Percentiles rank a stretch among this genome's conserved stretches.
phyloP scores from a whole-genome alignment of 2,113 vertebrate species.

The Hemiprocne comata region DNA sequence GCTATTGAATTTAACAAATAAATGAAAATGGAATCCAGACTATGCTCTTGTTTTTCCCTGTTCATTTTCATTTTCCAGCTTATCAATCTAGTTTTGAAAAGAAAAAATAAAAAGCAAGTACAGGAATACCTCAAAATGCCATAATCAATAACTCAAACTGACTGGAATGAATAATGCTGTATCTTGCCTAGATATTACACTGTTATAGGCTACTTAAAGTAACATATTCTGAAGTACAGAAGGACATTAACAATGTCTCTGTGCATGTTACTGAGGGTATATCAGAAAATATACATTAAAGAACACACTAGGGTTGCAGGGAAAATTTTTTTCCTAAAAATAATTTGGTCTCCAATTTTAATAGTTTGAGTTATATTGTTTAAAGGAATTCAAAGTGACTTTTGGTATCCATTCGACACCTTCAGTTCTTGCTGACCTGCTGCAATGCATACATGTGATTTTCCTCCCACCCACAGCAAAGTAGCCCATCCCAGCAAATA shows the following conservation, averaged over 20 bases:
- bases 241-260: not conserved
- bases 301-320: not conserved
- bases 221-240: not conserved
- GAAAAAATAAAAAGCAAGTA: not conserved
- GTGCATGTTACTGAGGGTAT: not conserved
- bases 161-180: slow-evolving; percentile 31
- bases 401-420: not conserved
- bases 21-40: not conserved
- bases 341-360: not conserved
- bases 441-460: not conserved
- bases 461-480: not conserved
- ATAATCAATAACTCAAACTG: slow-evolving; percentile 40
- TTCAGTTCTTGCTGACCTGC: not conserved
- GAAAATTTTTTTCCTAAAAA: not conserved
- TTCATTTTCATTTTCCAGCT: slow-evolving; percentile 32
- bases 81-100: not conserved
- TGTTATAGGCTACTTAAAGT: slow-evolving; percentile 10
- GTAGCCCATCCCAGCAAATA: not conserved
- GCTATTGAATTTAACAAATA: not conserved
- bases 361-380: not conserved
- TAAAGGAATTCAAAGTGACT: not conserved
- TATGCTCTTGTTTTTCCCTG: not conserved
- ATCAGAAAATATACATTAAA: not conserved
- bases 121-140: slow-evolving; percentile 18
- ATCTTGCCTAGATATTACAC: slow-evolving; percentile 1